Evolutionary conservation across 2,797 vertebrate genomes (phyloP), one percentile per base, ranked within the genome.

Genomic region (Sciurus carolinensis): DNA sequence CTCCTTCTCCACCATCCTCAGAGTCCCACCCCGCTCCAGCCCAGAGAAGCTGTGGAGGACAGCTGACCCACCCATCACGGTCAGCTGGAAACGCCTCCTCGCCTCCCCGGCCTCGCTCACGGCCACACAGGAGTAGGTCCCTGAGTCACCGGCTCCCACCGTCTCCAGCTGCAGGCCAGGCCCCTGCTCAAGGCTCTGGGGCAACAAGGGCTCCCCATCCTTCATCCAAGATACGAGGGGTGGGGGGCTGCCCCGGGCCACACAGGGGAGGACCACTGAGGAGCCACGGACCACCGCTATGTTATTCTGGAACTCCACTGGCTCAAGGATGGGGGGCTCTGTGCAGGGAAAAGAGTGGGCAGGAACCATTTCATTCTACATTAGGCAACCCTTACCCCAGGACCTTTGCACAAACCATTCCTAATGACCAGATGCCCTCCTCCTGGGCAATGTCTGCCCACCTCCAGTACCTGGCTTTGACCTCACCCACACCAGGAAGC

Each of bases 151-250:
- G 0, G 90, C 88, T 0, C 95, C 96, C 73, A 99, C 99, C 0
- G 98, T 97, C 33, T 98, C 98, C 96, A 99, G 99, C 96, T 97
- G 98, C 80, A 99, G 98, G 71, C 95, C 96, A 0, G 98, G 99
- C 18, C 99, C 98, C 0, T 99, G 98, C 82, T 97, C 97, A 17
- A 99, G 98, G 44, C 98, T 98, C 87, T 99, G 99, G 57, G 97
- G 93, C 0, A 97, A 98, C 72, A 99, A 98, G 0, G 99, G 99
- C 94, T 99, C 98, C 20, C 99, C 98, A 0, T 99, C 98, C 97
- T 99, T 99, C 97, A 99, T 95, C 99, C 99, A 99, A 0, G 99
- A 99, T 50, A 99, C 98, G 0, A 98, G 98, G 0, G 99, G 99
- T 22, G 98, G 98, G 0, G 99, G 99, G 28, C 98, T 97, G 8